Base-by-base conservation (phyloP, 1,140 invertebrate species). In the Propsilocerus akamusi region DNA sequence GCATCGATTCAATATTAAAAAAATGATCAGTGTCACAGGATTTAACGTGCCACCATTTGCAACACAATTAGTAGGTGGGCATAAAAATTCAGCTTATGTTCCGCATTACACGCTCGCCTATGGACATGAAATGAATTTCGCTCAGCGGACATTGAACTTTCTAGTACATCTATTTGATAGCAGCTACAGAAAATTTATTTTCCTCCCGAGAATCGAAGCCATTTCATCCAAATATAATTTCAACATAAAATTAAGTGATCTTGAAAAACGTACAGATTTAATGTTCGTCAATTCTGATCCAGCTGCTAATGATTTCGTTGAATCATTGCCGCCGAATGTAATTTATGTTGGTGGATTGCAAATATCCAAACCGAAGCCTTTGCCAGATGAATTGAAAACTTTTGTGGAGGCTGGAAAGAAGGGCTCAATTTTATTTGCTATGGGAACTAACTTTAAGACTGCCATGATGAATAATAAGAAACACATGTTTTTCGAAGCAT, bases 321-420 rank as follows among this genome's bases (percentile, higher is more conserved):
- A 49, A 20, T 8, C 25, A 25, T 22, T 48, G 23, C 25, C 26
- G 11, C 26, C 12, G 20, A 69, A 71, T 54, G 59, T 74, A 1
- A 64, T 76, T 20, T 66, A 71, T 55, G 66, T 76, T 5, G 73
- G 71, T 20, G 73, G 73, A 1, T 54, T 75, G 25, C 47, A 30
- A 28, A 28, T 26, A 8, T 11, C 26, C 6, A 23, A 48, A 5
- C 12, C 25, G 5, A 48, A 28, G 22, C 3, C 11, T 5, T 26
- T 48, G n/a, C 12, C 47, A 12, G 25, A 17, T 20, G 47, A 25
- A 3, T 5, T 28, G 1, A 48, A 48, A 28, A 14, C 20, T 12
- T 48, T 69, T 54, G 56, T 71, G 12, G 59, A 60, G 7, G 56
- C 56, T 34, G 53, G 58, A 10, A 57, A 62, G 37, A 55, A 68